A percentile compares a stretch with the other conserved stretches of the same genome.
These are phyloP conservation scores for Rhagonycha lutea DNA, from an alignment of 2,888 invertebrate species.

Conservation along the genomic window DNA sequence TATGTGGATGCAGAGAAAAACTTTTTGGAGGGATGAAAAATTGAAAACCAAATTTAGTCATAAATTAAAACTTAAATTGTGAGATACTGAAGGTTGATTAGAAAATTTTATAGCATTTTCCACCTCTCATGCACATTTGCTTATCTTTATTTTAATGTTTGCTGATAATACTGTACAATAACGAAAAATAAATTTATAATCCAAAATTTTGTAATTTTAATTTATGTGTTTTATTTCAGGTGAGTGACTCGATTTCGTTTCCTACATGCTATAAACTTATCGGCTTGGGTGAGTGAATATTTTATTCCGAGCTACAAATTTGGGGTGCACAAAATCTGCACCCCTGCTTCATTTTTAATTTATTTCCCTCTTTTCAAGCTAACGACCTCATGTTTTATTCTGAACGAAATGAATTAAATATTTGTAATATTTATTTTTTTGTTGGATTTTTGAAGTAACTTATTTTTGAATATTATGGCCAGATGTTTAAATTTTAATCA, in stretches of 20 bases:
- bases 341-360: not conserved
- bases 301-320: not conserved
- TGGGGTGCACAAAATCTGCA: not conserved
- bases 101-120: too few species aligned
- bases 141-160: not conserved
- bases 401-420: not conserved
- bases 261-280: not conserved
- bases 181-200: not conserved
- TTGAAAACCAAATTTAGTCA: too few species aligned
- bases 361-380: not conserved
- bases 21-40: too few species aligned
- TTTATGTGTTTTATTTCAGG: slow-evolving; percentile 19
- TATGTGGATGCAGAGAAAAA: too few species aligned
- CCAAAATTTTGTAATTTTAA: slow-evolving; percentile 8
- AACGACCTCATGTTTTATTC: not conserved
- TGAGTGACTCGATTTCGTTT: slow-evolving; percentile 7
- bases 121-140: too few species aligned
- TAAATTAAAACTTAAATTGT: too few species aligned
- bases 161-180: not conserved
- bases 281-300: not conserved
- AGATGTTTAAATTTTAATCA: slow-evolving; percentile 2
- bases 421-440: not conserved
- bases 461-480: not conserved
- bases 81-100: not conserved
- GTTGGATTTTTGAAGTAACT: not conserved